Percentiles rank a stretch among this genome's conserved stretches.
Conservation (phyloP, 2,797 vertebrate genomes). For the Cetoscarus ocellatus region DNA sequence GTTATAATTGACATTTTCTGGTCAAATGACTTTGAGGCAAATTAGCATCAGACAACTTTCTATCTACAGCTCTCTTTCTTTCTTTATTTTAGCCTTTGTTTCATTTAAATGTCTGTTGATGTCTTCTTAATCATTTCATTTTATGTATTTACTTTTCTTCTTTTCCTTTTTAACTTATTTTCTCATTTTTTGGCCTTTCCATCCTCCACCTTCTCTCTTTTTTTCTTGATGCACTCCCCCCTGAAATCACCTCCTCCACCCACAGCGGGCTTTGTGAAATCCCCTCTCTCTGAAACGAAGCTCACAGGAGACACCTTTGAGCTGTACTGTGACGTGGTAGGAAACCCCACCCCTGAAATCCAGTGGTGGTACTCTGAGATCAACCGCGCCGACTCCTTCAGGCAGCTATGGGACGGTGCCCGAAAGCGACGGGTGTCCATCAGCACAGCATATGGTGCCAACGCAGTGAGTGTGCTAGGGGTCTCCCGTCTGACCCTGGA, state of each 20-base stretch:
- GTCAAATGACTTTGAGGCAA: too few relatives aligned
- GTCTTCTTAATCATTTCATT: constrained; percentile 43
- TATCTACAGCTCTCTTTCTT: neutral
- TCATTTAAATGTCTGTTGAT: constrained; percentile 42
- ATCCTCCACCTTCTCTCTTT: constrained; percentile 21
- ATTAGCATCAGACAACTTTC: neutral
- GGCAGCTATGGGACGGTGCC: constrained; percentile 95
- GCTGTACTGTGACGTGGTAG: constrained; percentile 97
- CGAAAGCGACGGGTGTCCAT: constrained; percentile 93
- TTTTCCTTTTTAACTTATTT: constrained; percentile 37
- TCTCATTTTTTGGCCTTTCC: constrained; percentile 42
- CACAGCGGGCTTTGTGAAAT: constrained; percentile 97
- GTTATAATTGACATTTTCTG: too few relatives aligned
- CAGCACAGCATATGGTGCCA: constrained; percentile 92
- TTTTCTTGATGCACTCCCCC: constrained; percentile 28
- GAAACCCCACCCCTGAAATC: constrained; percentile 96
- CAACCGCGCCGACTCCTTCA: constrained; percentile 95
- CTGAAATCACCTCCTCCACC: constrained; percentile 15
- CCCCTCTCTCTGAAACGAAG: constrained; percentile 97
- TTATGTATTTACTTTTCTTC: constrained; percentile 19
- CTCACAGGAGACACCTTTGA: constrained; percentile 97
- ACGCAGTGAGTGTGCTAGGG: constrained; percentile 92
- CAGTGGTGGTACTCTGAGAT: constrained; percentile 99
- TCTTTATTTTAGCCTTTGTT: constrained; percentile 25
- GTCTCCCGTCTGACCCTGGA: constrained; percentile 91